phyloP scores from a whole-genome alignment of 2,888 invertebrate genomes.

The Ennomos quercinarius region DNA sequence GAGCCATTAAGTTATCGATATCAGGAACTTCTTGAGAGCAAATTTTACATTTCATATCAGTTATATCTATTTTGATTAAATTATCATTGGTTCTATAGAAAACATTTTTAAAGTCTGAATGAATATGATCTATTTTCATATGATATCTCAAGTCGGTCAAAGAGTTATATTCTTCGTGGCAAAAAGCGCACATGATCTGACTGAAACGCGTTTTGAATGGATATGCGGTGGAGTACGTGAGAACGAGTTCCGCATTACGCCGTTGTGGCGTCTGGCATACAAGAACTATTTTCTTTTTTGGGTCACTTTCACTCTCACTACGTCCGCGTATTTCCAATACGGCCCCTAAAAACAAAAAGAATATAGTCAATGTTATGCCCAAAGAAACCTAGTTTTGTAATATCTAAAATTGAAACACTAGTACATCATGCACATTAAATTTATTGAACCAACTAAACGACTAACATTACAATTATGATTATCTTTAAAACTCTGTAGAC shows the following conservation, averaged over 20 bases:
- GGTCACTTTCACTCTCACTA: conserved; percentile 67
- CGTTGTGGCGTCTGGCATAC: conserved; percentile 77
- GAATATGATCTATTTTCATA: conserved; percentile 66
- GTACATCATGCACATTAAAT: conserved; percentile 41
- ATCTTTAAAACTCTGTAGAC: conserved; percentile 10
- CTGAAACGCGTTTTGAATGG: conserved; percentile 78
- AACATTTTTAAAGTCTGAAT: conserved; percentile 71
- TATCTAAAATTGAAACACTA: conserved; percentile 34
- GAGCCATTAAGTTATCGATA: conserved; percentile 69
- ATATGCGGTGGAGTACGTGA: conserved; percentile 73
- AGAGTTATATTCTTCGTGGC: conserved; percentile 69
- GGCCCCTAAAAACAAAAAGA: conserved; percentile 82
- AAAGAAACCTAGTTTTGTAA: conserved; percentile 33
- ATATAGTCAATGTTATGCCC: conserved; percentile 72
- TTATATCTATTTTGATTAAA: conserved; percentile 76
- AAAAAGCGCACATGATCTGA: conserved; percentile 76
- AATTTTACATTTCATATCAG: conserved; percentile 72
- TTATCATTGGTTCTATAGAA: conserved; percentile 78
- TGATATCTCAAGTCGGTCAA: conserved; percentile 66
- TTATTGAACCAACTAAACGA: conserved; percentile 5
- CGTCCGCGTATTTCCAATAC: conserved; percentile 75
- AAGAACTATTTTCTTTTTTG: conserved; percentile 77
- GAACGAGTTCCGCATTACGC: conserved; percentile 75
- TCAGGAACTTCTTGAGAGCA: conserved; percentile 65
- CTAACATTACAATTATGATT: conserved; percentile 7